phyloP scores from a whole-genome alignment of 2,888 invertebrate genomes.

The Theodoxus fluviatilis region DNA sequence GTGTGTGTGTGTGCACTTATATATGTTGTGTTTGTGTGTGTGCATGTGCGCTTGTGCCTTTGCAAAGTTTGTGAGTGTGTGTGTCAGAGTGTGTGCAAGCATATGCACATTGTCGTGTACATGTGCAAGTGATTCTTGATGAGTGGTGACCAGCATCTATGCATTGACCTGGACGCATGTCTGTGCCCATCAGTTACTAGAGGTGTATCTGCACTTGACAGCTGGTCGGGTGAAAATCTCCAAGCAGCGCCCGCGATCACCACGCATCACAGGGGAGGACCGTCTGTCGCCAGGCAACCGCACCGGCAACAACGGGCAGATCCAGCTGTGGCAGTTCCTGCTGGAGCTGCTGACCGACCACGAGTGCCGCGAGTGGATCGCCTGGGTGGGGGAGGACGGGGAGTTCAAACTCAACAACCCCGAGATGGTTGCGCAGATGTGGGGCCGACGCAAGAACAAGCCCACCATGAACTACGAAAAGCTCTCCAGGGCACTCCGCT shows the following conservation, averaged over 20 bases:
- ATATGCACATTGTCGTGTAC: too few species aligned
- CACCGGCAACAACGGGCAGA: constrained; percentile 80
- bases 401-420: constrained; percentile 96
- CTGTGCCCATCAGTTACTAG: too few species aligned
- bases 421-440: constrained; percentile 91
- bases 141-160: too few species aligned
- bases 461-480: constrained; percentile 99
- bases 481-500: constrained; percentile 89
- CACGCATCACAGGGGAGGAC: constrained; percentile 57
- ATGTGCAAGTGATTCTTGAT: too few species aligned
- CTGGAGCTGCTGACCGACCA: constrained; percentile 92
- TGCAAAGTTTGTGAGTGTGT: too few species aligned
- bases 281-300: constrained; percentile 57
- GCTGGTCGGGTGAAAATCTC: constrained; percentile 43
- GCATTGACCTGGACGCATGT: too few species aligned
- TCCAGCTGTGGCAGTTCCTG: constrained; percentile 98
- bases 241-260: constrained; percentile 50
- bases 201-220: too few species aligned
- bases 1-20: too few species aligned
- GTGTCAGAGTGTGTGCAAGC: too few species aligned
- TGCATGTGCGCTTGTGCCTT: too few species aligned
- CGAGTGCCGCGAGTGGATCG: constrained; percentile 78
- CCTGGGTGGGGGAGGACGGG: constrained; percentile 95
- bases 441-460: constrained; percentile 95
- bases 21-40: too few species aligned